A percentile compares a stretch with the other conserved stretches of the same genome.
Evolutionary conservation across 1,140 invertebrate species (phyloP).

Genomic region (Anadara kagoshimensis): DNA sequence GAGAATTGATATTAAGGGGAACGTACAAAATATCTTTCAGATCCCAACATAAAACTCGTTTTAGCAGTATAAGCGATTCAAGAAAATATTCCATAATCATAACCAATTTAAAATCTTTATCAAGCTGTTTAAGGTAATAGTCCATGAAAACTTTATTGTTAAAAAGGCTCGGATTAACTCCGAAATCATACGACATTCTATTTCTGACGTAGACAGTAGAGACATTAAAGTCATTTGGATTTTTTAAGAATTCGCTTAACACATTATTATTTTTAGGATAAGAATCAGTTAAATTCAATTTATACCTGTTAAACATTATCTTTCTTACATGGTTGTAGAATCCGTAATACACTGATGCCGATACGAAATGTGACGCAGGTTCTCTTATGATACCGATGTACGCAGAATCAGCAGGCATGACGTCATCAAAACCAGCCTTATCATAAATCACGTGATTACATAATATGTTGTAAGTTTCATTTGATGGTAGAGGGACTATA

Average conservation of each 20-base stretch:
- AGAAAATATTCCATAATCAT: slow-evolving; percentile 66
- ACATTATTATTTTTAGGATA: neutral
- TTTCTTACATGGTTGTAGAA: slow-evolving; percentile 14
- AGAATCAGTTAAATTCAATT: neutral
- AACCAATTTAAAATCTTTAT: slow-evolving; percentile 56
- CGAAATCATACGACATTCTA: slow-evolving; percentile 61
- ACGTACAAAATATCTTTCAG: slow-evolving; percentile 65
- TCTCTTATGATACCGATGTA: slow-evolving; percentile 62
- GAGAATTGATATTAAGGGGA: slow-evolving; percentile 48
- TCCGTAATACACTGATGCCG: slow-evolving; percentile 56
- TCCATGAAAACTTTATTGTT: slow-evolving; percentile 38
- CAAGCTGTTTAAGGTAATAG: slow-evolving; percentile 49
- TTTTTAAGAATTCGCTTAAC: slow-evolving; percentile 27
- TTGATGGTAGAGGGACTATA: slow-evolving; percentile 32
- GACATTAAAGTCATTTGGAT: slow-evolving; percentile 20
- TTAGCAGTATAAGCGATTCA: slow-evolving; percentile 64
- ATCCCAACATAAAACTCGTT: slow-evolving; percentile 61
- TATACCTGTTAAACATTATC: neutral
- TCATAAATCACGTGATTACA: slow-evolving; percentile 59
- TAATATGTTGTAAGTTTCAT: slow-evolving; percentile 51
- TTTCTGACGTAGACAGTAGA: slow-evolving; percentile 49
- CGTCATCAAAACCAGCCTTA: slow-evolving; percentile 31
- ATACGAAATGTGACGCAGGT: slow-evolving; percentile 59
- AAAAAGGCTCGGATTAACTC: slow-evolving; percentile 39
- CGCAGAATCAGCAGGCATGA: slow-evolving; percentile 54